These are phyloP conservation scores for Sphaerophoria rueppellii DNA, from an alignment of 2,888 invertebrate genomes.

Conservation along the genomic window DNA sequence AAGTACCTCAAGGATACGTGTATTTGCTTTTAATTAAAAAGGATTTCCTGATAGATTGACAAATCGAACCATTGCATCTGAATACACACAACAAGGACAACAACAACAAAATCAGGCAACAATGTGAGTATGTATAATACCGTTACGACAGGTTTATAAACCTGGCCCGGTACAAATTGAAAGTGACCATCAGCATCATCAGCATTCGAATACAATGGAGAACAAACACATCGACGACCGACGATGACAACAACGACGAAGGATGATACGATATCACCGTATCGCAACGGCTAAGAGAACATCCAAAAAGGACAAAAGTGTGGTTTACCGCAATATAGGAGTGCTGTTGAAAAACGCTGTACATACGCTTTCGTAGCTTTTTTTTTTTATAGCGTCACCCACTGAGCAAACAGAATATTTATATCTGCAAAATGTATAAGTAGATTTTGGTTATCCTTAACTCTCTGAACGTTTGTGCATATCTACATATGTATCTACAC, in stretches of 20 bases:
- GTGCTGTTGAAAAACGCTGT: slow-evolving; percentile 49
- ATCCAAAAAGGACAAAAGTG: slow-evolving; percentile 68
- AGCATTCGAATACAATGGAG: slow-evolving; percentile 44
- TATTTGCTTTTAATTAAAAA: slow-evolving; percentile 73
- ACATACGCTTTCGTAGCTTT: too few relatives aligned
- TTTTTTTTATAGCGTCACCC: background rate
- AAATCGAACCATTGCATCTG: slow-evolving; percentile 57
- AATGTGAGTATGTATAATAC: slow-evolving; percentile 16
- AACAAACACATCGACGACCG: slow-evolving; percentile 38
- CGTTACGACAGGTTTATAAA: slow-evolving; percentile 23
- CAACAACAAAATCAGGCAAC: slow-evolving; percentile 26
- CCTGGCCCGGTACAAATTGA: background rate
- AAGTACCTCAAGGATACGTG: slow-evolving; percentile 51
- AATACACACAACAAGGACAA: slow-evolving; percentile 29
- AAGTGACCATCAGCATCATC: background rate
- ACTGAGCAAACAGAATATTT: slow-evolving; percentile 3
- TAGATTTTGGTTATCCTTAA: too few relatives aligned
- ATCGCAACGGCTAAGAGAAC: slow-evolving; percentile 53
- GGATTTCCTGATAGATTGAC: slow-evolving; percentile 60
- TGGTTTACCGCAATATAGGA: slow-evolving; percentile 62
- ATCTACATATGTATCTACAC: too few relatives aligned
- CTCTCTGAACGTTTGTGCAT: too few relatives aligned
- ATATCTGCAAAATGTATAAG: background rate
- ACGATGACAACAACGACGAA: background rate
- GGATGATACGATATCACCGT: background rate